Evolutionary conservation across 2,113 vertebrate species (phyloP), one percentile per base, ranked within the genome.

Genomic region (Pachyramphus minor): DNA sequence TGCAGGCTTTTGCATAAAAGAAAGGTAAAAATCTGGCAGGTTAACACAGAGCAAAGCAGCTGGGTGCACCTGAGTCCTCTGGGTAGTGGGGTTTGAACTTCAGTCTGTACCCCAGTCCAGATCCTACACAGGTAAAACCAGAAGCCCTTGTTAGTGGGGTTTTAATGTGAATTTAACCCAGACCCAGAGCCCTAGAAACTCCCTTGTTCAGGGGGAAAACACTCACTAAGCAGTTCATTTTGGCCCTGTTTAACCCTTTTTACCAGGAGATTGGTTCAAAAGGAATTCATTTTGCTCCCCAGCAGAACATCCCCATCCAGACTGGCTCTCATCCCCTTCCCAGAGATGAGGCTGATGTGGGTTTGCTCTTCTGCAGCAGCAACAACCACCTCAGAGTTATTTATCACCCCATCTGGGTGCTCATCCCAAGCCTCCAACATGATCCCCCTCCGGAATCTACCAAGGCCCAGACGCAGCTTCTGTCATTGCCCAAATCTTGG

Each of bases 351-450:
- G 33, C n/a, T 49, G 56, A 14, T 17, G 4, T 25, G 53, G 23
- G 8, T 76, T 59, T 55, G 8, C 30, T 67, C 24, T 72, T 33
- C 58, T 44, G 47, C 1, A 1, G 39, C 1, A 80, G 35, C 58
- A 67, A 28, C 33, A n/a, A 6, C 67, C 35, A n/a, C 15, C 13
- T 9, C 2, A 8, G 59, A 17, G 10, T 9, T 8, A 4, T 27
- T 22, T 35, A 14, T 6, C 7, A 1, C 5, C 66, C 25, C 44
- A 1, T 24, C 24, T 4, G 5, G 52, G 7, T 6, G 33, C 66
- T 66, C 12, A 0, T 13, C 50, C 68, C 0, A 0, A 37, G 24
- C 31, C 41, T 17, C n/a, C 53, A 55, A 1, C 31, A 5, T 2
- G 1, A 80, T 15, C 8, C 44, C 35, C 35, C 20, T 3, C 28